These are phyloP conservation scores for Cerceris ruficornis DNA, from an alignment of 2,888 invertebrate species.

Conservation along the genomic window DNA sequence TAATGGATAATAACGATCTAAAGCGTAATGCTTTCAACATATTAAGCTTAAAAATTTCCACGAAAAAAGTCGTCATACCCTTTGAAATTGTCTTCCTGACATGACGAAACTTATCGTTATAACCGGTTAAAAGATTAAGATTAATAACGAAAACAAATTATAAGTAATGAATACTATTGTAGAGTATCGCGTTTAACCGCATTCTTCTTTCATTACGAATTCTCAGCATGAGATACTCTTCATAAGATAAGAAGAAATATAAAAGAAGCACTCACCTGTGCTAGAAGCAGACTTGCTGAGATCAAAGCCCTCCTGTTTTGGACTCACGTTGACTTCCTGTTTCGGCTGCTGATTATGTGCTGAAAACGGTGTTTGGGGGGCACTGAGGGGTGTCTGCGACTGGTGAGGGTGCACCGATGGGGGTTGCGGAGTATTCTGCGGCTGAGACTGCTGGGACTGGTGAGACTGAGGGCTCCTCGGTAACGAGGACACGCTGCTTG, in stretches of 20 bases:
- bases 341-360: slow-evolving; percentile 79
- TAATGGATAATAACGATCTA: too few relatives aligned
- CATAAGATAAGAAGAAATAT: slow-evolving; percentile 17
- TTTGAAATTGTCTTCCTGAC: too few relatives aligned
- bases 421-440: slow-evolving; percentile 77
- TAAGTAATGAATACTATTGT: too few relatives aligned
- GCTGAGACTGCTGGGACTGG: slow-evolving; percentile 74
- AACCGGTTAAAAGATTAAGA: too few relatives aligned
- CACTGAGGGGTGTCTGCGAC: slow-evolving; percentile 82
- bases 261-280: slow-evolving; percentile 83
- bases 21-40: too few relatives aligned
- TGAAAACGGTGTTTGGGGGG: slow-evolving; percentile 73
- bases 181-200: too few relatives aligned
- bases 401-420: slow-evolving; percentile 81
- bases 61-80: too few relatives aligned
- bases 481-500: slow-evolving; percentile 78
- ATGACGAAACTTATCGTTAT: too few relatives aligned
- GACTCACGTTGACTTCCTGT: slow-evolving; percentile 79
- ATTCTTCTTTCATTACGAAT: too few relatives aligned
- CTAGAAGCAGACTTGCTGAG: slow-evolving; percentile 85
- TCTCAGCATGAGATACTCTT: too few relatives aligned
- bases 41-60: too few relatives aligned
- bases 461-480: slow-evolving; percentile 79
- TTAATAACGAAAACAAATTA: too few relatives aligned
- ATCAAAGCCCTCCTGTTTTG: slow-evolving; percentile 86